Conservation (phyloP, 1,140 invertebrate species). For the Aricia agestis region DNA sequence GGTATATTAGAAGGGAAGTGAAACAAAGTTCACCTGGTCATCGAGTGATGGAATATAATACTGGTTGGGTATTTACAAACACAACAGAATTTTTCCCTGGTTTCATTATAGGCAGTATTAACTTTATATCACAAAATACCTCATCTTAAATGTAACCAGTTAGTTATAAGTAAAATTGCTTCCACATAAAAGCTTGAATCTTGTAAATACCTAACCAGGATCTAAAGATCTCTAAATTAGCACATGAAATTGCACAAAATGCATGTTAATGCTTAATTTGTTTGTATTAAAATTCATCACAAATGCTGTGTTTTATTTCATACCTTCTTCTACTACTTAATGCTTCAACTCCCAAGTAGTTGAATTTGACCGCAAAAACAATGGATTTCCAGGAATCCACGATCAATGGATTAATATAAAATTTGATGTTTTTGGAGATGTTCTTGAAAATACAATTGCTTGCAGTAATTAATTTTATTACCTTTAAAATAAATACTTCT, state of each 20-base stretch:
- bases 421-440: background rate
- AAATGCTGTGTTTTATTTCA: background rate
- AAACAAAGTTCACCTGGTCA: background rate
- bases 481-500: too few relatives aligned
- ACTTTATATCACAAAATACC: background rate
- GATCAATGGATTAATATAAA: background rate
- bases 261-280: constrained; percentile 3
- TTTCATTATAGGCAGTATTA: background rate
- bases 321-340: background rate
- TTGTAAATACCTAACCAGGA: background rate
- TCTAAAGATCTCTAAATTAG: background rate
- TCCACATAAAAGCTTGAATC: background rate
- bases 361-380: too few relatives aligned
- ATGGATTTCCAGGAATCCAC: too few relatives aligned
- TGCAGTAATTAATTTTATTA: too few relatives aligned
- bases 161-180: background rate
- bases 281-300: constrained; percentile 4
- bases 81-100: background rate
- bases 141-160: background rate
- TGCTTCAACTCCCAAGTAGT: too few relatives aligned
- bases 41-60: background rate
- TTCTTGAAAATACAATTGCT: background rate
- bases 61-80: background rate
- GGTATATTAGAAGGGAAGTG: too few relatives aligned
- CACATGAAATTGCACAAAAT: constrained; percentile 8